Evolutionary conservation across 37 sponge, comb jelly and placozoan species (phyloP), one percentile per base, ranked within the genome.

Genomic region (Eunapius fragilis): DNA sequence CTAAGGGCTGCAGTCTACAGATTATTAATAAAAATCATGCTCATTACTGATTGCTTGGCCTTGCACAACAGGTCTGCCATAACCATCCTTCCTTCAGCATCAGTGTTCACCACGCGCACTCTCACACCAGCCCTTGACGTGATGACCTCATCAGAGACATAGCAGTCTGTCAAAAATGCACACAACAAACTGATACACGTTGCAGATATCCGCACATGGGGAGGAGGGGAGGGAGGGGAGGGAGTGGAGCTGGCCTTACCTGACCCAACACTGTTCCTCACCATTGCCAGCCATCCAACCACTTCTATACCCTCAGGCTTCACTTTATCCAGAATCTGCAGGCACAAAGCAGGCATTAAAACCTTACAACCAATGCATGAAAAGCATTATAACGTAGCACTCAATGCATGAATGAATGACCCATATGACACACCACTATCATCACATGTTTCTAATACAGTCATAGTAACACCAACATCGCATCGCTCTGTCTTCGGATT

Each of bases 111-210:
- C 58, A 58, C 58, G 14, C 58, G 58, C 71, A 89, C 86, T 9
- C 89, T 69, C 24, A 89, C 89, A 28, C 79, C 79, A 47, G 89
- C 89, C 24, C 89, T 70, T 2, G 89, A 86, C 3, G 78, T 89
- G 85, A 89, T 89, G 37, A 89, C 47, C 76, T 89, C 89, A 78
- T 89, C 89, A 24, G 88, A 73, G 31, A 82, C 82, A 50, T 89
- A 89, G 79, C 48, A 89, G 35, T 89, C 89, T 89, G 23, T 7
- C 84, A 68, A 2, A 27, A 0, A 38, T 23, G 31, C 80, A 79
- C 23, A 45, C 49, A 75, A 36, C 2, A 31, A 48, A 73, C 24
- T n/a, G 26, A 84, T 27, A 76, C 26, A 84, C 24, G 41, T 76
- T 23, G 13, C 32, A 38, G 75, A 33, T 24, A 4, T 9, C 9